phyloP scores from a whole-genome alignment of 2,113 vertebrate species.

The Origma solitaria region DNA sequence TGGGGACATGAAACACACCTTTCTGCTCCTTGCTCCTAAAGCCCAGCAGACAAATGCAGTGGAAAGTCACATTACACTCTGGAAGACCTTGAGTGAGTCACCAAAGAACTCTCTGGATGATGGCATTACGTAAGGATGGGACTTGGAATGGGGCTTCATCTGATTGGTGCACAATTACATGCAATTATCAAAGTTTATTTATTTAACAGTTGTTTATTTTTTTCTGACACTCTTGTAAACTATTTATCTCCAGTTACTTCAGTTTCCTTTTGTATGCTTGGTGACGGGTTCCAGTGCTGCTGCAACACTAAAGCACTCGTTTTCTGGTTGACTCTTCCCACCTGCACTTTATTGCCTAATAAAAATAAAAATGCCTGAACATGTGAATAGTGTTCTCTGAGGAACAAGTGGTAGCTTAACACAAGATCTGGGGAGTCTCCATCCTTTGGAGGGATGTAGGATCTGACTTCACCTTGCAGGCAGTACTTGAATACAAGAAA shows the following conservation, averaged over 20 bases:
- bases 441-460: neutral
- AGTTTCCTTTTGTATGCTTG: neutral
- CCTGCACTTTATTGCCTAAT: neutral
- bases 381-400: neutral
- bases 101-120: neutral
- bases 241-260: neutral
- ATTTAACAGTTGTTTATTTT: neutral
- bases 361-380: neutral
- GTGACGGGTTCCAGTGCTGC: neutral
- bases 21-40: neutral
- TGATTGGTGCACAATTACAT: accelerated
- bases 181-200: neutral
- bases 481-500: neutral
- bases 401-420: neutral
- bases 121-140: neutral
- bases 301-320: neutral
- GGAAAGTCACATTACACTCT: neutral
- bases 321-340: neutral
- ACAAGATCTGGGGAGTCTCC: neutral
- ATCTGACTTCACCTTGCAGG: neutral
- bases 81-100: neutral
- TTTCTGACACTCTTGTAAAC: neutral
- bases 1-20: neutral
- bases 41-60: neutral
- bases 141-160: neutral